phyloP scores from a whole-genome alignment of 2,888 invertebrate genomes.

The Drosophila affinis region DNA sequence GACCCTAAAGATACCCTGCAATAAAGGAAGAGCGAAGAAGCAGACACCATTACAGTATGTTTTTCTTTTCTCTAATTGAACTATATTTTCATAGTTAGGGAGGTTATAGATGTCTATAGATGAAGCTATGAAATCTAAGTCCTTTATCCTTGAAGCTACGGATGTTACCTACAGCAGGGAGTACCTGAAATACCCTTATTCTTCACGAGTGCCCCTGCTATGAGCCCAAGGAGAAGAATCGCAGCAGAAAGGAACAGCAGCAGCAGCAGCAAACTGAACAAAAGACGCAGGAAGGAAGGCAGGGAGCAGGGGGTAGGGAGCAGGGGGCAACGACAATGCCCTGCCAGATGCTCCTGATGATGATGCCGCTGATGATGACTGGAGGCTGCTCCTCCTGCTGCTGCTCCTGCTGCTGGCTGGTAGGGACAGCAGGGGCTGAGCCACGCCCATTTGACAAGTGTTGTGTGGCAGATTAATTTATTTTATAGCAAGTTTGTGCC shows the following conservation, averaged over 20 bases:
- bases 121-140: too few relatives aligned
- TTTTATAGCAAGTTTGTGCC: slow-evolving; percentile 56
- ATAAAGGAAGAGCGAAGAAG: not conserved
- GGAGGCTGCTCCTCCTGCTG: slow-evolving; percentile 17
- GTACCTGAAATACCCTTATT: not conserved
- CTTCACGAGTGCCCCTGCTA: not conserved
- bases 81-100: not conserved
- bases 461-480: slow-evolving; percentile 66
- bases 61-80: not conserved
- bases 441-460: slow-evolving; percentile 47
- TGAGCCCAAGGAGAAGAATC: not conserved
- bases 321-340: slow-evolving; percentile 17
- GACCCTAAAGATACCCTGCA: not conserved
- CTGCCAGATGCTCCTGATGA: slow-evolving; percentile 43
- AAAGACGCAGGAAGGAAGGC: slow-evolving; percentile 20
- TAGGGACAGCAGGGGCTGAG: not conserved
- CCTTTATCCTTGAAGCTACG: not conserved
- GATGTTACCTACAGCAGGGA: not conserved
- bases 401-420: slow-evolving; percentile 5
- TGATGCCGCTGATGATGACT: slow-evolving; percentile 36
- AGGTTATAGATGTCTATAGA: not conserved
- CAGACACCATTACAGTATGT: too few relatives aligned
- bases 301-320: not conserved
- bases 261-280: not conserved
- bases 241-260: not conserved